Conservation (phyloP, 2,113 vertebrate genomes). For the Dipodomys stephensi region DNA sequence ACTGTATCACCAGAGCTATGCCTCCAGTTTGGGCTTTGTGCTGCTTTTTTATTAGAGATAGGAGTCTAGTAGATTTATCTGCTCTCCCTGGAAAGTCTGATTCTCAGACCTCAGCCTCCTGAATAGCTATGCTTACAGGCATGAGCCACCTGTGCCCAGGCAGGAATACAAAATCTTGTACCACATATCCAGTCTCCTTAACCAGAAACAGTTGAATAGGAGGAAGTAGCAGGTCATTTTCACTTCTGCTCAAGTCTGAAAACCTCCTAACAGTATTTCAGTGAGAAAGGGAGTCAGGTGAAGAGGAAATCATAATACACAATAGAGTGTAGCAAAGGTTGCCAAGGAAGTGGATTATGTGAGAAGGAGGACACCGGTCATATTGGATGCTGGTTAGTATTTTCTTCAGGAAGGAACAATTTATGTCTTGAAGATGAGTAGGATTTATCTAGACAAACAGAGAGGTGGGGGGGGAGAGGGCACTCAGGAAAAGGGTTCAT, state of each 20-base stretch:
- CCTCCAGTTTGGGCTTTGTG: too few relatives aligned
- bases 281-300: background rate
- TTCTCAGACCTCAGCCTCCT: too few relatives aligned
- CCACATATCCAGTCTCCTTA: too few relatives aligned
- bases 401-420: background rate
- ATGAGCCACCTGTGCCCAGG: too few relatives aligned
- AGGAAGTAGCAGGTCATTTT: background rate
- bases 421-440: background rate
- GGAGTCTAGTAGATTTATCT: too few relatives aligned
- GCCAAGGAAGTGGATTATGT: accelerated
- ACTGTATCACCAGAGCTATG: background rate
- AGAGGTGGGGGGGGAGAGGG: too few relatives aligned
- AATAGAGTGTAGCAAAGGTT: background rate
- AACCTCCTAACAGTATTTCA: background rate
- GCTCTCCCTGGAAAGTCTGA: too few relatives aligned
- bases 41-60: too few relatives aligned
- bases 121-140: too few relatives aligned
- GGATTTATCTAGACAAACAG: background rate
- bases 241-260: background rate
- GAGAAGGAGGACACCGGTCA: background rate
- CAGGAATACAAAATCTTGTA: too few relatives aligned
- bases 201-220: background rate
- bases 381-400: background rate
- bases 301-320: background rate
- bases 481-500: accelerated